Conservation (phyloP, 2,797 vertebrate genomes). For the Carapus acus region DNA sequence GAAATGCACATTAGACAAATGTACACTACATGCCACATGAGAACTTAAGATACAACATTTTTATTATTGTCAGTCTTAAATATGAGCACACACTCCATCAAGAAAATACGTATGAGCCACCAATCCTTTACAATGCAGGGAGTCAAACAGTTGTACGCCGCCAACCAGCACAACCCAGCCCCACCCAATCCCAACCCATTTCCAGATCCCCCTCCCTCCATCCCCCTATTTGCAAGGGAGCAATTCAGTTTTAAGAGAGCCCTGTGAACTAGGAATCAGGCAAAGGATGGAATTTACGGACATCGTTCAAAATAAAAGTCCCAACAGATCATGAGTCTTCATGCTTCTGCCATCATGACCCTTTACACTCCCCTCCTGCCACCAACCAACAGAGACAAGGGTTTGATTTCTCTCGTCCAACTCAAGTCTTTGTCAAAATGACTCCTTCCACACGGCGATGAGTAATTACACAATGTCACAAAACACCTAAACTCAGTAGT, state of each 20-base stretch:
- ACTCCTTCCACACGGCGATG: slow-evolving; percentile 42
- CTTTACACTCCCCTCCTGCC: too few relatives aligned
- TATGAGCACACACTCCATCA: slow-evolving; percentile 77
- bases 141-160: slow-evolving; percentile 49
- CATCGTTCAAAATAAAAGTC: slow-evolving; percentile 40
- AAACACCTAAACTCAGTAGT: slow-evolving; percentile 55
- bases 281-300: slow-evolving; percentile 32
- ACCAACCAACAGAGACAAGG: slow-evolving; percentile 34
- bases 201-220: too few relatives aligned
- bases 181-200: too few relatives aligned
- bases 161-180: too few relatives aligned
- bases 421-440: slow-evolving; percentile 40
- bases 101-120: slow-evolving; percentile 72
- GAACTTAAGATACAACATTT: slow-evolving; percentile 70
- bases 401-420: slow-evolving; percentile 30
- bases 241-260: slow-evolving; percentile 40
- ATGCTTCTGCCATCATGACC: slow-evolving; percentile 35
- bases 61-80: slow-evolving; percentile 81
- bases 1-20: too few relatives aligned
- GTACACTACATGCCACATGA: slow-evolving; percentile 6
- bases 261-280: slow-evolving; percentile 44
- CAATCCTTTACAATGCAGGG: slow-evolving; percentile 71
- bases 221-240: slow-evolving; percentile 37
- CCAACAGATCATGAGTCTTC: slow-evolving; percentile 39
- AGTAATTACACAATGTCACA: slow-evolving; percentile 56